phyloP scores from a whole-genome alignment of 2,888 invertebrate species.

The Macaria notata region DNA sequence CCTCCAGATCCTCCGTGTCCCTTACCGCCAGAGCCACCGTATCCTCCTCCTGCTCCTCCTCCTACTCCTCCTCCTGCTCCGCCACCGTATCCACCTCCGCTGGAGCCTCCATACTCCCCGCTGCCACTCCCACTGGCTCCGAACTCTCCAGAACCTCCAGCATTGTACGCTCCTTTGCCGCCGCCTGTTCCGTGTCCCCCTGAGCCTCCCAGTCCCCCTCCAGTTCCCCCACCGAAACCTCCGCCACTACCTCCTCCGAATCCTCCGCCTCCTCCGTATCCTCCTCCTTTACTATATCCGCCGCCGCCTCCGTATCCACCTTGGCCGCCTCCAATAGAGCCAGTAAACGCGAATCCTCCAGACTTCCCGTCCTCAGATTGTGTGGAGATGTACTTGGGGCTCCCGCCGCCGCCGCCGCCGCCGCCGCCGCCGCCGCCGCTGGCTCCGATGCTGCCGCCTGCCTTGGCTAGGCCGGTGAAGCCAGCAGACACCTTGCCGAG shows the following conservation, averaged over 20 bases:
- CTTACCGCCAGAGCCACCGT: conserved; percentile 30
- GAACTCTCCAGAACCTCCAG: conserved; percentile 47
- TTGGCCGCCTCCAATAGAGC: conserved; percentile 56
- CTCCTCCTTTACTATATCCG: conserved; percentile 42
- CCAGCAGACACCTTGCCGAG: conserved; percentile 55
- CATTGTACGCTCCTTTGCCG: conserved; percentile 23
- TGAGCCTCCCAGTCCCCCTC: conserved; percentile 26
- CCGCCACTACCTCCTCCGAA: conserved; percentile 26
- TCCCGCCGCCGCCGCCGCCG: conserved; percentile 40
- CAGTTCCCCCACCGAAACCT: conserved; percentile 16
- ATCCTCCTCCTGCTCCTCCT: conserved; percentile 30
- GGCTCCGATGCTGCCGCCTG: conserved; percentile 35
- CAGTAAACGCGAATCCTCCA: conserved; percentile 71
- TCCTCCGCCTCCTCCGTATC: conserved; percentile 38
- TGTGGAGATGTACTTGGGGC: conserved; percentile 59
- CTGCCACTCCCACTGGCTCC: conserved; percentile 30
- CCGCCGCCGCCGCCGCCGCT: conserved; percentile 34
- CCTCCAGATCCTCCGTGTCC: conserved; percentile 40
- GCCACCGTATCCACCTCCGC: conserved; percentile 17
- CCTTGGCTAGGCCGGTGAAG: conserved; percentile 39
- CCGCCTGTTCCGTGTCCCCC: conserved; percentile 40
- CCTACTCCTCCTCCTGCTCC: conserved; percentile 34
- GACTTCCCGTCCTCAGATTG: conserved; percentile 72
- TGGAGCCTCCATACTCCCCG: conserved; percentile 12
- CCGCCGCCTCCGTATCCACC: conserved; percentile 72